A percentile compares a stretch with the other conserved stretches of the same genome.
These are phyloP conservation scores for Calidris pygmaea DNA, from an alignment of 2,113 vertebrate species.

Conservation along the genomic window DNA sequence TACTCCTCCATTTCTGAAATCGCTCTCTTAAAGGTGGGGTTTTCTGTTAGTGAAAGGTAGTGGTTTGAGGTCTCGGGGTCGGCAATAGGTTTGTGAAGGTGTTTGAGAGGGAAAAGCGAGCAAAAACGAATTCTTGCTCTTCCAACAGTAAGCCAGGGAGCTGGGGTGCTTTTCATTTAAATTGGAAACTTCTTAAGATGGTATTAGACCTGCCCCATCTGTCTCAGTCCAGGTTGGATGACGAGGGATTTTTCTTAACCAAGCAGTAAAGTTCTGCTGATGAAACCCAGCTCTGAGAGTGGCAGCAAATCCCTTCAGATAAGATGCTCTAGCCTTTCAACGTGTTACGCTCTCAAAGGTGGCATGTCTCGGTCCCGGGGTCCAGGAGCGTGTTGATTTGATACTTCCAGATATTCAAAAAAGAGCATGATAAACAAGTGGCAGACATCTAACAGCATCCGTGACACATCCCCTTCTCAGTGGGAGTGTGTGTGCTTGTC, in stretches of 20 bases:
- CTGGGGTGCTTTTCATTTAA: background rate
- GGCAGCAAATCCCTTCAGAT: background rate
- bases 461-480: background rate
- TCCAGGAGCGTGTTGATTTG: background rate
- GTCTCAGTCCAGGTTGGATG: background rate
- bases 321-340: rapidly evolving
- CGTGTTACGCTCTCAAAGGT: rapidly evolving
- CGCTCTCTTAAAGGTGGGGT: background rate
- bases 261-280: background rate
- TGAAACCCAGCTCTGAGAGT: background rate
- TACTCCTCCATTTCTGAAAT: background rate
- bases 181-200: background rate
- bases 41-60: background rate
- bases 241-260: background rate
- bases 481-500: too few relatives aligned
- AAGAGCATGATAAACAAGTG: background rate
- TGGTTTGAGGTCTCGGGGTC: background rate
- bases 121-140: background rate
- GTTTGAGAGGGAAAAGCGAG: background rate
- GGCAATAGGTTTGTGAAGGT: background rate
- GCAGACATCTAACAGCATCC: background rate
- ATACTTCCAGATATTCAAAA: background rate
- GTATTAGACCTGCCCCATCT: background rate
- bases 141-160: background rate
- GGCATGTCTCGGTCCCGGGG: background rate